Evolutionary conservation across 2,113 vertebrate species (phyloP), one percentile per base, ranked within the genome.

Genomic region (Casuarius casuarius): DNA sequence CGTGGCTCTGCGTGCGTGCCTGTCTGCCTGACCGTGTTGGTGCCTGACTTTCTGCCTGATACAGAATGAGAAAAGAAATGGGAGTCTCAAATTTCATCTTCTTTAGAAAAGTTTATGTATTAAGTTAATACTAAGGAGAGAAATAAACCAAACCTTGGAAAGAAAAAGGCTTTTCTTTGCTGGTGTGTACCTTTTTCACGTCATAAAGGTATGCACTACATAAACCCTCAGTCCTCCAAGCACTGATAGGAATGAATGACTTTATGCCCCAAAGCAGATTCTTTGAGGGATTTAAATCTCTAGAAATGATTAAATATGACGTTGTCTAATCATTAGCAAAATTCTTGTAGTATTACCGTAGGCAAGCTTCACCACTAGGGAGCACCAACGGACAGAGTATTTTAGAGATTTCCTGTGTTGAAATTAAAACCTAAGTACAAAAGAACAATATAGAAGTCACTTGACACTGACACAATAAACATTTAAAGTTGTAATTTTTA

Each of bases 321-420:
- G 33, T 40, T 51, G 52, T 8, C 38, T 26, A 29, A 31, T 26
- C 40, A 21, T 15, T 33, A 83, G 9, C 4, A 23, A 94, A 90
- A 87, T 68, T 68, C 8, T 44, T 52, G 40, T 56, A 52, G 35
- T 4, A 28, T 28, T 46, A 56, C 35, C 56, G 49, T 72, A 80
- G 33, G 46, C 25, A 78, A 85, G 51, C 5, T 75, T 95, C 77
- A 93, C 97, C 97, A 89, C 92, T 95, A 97, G 97, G 88, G 96
- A 90, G 97, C 96, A 94, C 87, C 83, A 97, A 26, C 10, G 52
- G 79, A 88, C 84, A 94, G 86, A 94, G 28, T 2, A 93, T 95
- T 94, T 68, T 28, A 44, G 20, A 65, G 70, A 4, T 75, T 91
- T 83, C 49, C 9, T 28, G 5, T 28, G 10, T 23, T 38, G 42